Evolutionary conservation across 2,113 vertebrate species (phyloP).

Genomic region (Anarrhichthys ocellatus): DNA sequence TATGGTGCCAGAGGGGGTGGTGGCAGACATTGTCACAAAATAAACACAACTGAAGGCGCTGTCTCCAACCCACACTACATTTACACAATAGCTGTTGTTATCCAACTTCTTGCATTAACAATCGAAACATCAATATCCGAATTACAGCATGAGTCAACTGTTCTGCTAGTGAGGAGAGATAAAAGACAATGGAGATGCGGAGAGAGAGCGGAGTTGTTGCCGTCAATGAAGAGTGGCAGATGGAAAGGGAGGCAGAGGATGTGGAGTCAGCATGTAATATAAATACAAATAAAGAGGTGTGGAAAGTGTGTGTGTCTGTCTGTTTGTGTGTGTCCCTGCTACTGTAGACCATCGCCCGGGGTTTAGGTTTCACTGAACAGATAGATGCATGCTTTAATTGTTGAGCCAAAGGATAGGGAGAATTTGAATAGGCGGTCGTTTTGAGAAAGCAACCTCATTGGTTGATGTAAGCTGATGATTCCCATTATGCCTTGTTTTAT

Average conservation of each 20-base stretch:
- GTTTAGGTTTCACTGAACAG: constrained; percentile 42
- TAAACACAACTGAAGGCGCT: constrained; percentile 46
- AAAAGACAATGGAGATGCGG: constrained; percentile 34
- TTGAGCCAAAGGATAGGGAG: constrained; percentile 39
- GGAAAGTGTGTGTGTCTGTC: neutral
- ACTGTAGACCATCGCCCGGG: constrained; percentile 4
- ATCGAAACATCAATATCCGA: constrained; percentile 38
- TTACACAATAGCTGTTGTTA: constrained; percentile 48
- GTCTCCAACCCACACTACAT: constrained; percentile 44
- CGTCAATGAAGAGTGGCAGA: constrained; percentile 59
- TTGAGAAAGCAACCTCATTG: constrained; percentile 12
- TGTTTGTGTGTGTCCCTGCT: constrained; percentile 3
- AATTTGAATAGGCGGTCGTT: constrained; percentile 36
- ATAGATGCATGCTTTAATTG: constrained; percentile 25
- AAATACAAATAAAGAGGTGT: constrained; percentile 50
- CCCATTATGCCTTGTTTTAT: constrained; percentile 5
- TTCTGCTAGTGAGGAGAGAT: constrained; percentile 19
- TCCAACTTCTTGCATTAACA: constrained; percentile 40
- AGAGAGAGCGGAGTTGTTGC: constrained; percentile 21
- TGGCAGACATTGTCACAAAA: constrained; percentile 47
- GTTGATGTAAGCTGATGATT: constrained; percentile 17
- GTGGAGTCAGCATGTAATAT: constrained; percentile 56
- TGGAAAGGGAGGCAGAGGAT: constrained; percentile 52
- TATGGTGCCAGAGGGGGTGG: constrained; percentile 36
- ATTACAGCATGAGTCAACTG: constrained; percentile 51